Conservation (phyloP, 2,113 vertebrate genomes). For the Cynopterus brachyotis region DNA sequence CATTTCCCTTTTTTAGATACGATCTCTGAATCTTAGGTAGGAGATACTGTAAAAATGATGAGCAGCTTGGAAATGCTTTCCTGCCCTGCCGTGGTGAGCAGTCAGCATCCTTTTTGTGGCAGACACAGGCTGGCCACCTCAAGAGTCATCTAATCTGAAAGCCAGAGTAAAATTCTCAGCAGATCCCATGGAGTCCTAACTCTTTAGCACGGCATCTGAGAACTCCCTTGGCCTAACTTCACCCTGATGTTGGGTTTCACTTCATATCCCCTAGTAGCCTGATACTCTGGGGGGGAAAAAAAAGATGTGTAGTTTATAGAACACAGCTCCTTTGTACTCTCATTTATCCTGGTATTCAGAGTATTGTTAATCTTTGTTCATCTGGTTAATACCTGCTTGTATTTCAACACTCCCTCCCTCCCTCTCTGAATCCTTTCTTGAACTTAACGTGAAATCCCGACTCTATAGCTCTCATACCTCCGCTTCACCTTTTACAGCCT, state of each 20-base stretch:
- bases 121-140: background rate
- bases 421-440: background rate
- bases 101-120: background rate
- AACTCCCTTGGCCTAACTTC: background rate
- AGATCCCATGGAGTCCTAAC: background rate
- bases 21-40: background rate
- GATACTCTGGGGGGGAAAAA: background rate
- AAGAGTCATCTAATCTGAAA: background rate
- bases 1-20: conserved; percentile 18
- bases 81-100: background rate
- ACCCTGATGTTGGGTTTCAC: background rate
- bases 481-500: background rate
- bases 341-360: background rate
- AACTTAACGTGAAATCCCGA: background rate
- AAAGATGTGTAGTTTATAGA: background rate
- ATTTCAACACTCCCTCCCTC: background rate
- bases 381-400: background rate
- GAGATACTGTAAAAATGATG: background rate
- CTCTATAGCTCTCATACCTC: background rate
- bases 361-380: background rate
- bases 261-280: background rate
- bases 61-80: background rate
- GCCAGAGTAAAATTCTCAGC: background rate
- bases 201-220: background rate
- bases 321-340: background rate